Base-by-base conservation (phyloP, 2,888 invertebrate genomes). In the Euplexia lucipara region DNA sequence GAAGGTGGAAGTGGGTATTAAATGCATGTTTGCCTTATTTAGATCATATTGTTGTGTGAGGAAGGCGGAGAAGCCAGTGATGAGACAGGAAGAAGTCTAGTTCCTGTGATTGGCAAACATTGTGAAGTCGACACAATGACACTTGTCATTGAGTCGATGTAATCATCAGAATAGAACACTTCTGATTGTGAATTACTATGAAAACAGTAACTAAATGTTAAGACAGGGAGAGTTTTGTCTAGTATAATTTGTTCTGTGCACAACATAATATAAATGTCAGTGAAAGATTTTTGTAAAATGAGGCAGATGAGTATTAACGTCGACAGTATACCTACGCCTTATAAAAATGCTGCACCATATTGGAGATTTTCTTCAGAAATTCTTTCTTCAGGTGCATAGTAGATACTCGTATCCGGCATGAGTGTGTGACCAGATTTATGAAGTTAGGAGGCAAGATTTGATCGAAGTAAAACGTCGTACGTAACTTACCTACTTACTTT, bases 11-110 rank as follows among this genome's bases (percentile, higher is more conserved):
- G 42, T 48, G 58, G 48, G 47, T 12, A 41, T 54, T 66, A 60
- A 30, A 77, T 72, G 59, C 66, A 30, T 54, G 72, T 74, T 77
- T 54, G 41, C 57, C 57, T 45, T 66, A 53, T 71, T 72, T 53
- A 18, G 66, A 34, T 30, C 26, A 47, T 26, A 10, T 22, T 42
- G 14, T 49, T 49, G 47, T 8, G 8, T 39, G 45, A 53, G 54
- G 54, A 41, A 57, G 53, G 37, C 10, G 8, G 18, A 65, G 8
- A 18, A 34, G 10, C 47, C 35, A 18, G 34, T 53, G 41, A 41
- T 45, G 26, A 32, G 10, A 1, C 20, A 16, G 45, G 64, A 67
- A 44, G 42, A 30, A 22, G 45, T n/a, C 2, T 12, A 3, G 3
- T n/a, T 22, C 12, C 45, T 62, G 20, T 35, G 1, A 22, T 47